A percentile compares a stretch with the other conserved stretches of the same genome.
phyloP scores from a whole-genome alignment of 2,888 invertebrate genomes.

The Scaptodrosophila latifasciaeformis region DNA sequence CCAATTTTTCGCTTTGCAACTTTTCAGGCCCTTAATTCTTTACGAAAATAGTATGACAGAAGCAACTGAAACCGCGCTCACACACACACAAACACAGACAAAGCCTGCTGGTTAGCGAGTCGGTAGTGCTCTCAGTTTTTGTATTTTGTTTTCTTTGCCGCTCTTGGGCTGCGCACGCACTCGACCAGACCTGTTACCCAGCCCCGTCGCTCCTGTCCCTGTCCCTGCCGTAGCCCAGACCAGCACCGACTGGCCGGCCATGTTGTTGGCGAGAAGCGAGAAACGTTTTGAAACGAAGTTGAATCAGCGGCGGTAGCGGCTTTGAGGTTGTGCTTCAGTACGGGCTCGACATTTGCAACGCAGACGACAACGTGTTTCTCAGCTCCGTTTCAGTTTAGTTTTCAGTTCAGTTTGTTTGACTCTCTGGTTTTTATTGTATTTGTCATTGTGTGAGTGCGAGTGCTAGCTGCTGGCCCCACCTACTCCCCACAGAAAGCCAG shows the following conservation, averaged over 20 bases:
- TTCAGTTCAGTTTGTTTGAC: neutral
- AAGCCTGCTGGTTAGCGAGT: too few relatives aligned
- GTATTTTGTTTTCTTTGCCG: too few relatives aligned
- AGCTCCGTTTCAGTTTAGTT: conserved; percentile 19
- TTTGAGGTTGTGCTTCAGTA: too few relatives aligned
- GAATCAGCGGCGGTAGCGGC: too few relatives aligned
- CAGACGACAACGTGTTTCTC: conserved; percentile 33
- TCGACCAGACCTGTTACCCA: too few relatives aligned
- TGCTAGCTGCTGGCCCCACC: conserved; percentile 3
- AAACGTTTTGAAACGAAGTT: conserved; percentile 53
- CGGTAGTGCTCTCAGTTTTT: too few relatives aligned
- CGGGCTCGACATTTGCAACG: conserved; percentile 69
- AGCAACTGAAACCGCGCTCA: too few relatives aligned
- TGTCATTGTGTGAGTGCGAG: conserved; percentile 1
- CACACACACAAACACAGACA: conserved; percentile 11
- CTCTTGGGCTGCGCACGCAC: too few relatives aligned
- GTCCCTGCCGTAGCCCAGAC: neutral
- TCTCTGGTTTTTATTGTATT: conserved; percentile 8
- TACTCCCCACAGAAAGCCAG: neutral
- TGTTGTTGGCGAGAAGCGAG: conserved; percentile 55
- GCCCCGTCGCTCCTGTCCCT: neutral
- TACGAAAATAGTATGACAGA: too few relatives aligned
- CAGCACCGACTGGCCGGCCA: neutral
- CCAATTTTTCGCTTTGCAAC: too few relatives aligned
- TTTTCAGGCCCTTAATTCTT: too few relatives aligned